Evolutionary conservation across 2,888 invertebrate genomes (phyloP), one percentile per base, ranked within the genome.

Genomic region (Epinotia bilunana): DNA sequence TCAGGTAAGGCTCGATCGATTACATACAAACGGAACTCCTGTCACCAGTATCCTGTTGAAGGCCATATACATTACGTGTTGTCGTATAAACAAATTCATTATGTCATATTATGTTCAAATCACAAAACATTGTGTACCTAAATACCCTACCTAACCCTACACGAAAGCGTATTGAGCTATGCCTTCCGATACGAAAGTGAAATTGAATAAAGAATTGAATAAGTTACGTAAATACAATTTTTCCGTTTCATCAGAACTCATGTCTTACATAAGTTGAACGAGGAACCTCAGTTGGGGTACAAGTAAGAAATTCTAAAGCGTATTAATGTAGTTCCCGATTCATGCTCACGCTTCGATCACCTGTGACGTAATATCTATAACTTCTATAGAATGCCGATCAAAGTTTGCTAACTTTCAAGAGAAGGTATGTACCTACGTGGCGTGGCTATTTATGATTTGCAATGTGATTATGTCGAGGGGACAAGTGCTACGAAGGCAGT

Each of bases 181-280:
- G n/a, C 23, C 16, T 60, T 13, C 33, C 46, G 12, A 20, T 58
- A 43, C 28, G 60, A 33, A 71, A 74, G 64, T 71, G 53, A 60
- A 67, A 75, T 61, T 65, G 65, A 55, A 61, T 61, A 72, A 67
- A 43, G 53, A 67, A 75, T 61, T 65, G 65, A 55, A 61, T 57
- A 67, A 62, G 72, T 75, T 75, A 75, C 62, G 72, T 74, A 75
- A 75, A 75, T 28, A 60, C 33, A 60, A 57, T 75, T 60, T 64
- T 74, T 71, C 49, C 55, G 61, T 9, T 53, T 57, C 65, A 28
- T 12, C 20, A 58, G 53, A 60, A 18, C 55, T 61, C 9, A 43
- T 3, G 65, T 71, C 43, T 75, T 75, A 75, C 67, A 72, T 75
- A 75, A 75, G 71, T 67, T 75, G 16, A 46, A 11, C 55, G 71